Evolutionary conservation across 2,113 vertebrate genomes (phyloP).

Genomic region (Gymnarchus niloticus): DNA sequence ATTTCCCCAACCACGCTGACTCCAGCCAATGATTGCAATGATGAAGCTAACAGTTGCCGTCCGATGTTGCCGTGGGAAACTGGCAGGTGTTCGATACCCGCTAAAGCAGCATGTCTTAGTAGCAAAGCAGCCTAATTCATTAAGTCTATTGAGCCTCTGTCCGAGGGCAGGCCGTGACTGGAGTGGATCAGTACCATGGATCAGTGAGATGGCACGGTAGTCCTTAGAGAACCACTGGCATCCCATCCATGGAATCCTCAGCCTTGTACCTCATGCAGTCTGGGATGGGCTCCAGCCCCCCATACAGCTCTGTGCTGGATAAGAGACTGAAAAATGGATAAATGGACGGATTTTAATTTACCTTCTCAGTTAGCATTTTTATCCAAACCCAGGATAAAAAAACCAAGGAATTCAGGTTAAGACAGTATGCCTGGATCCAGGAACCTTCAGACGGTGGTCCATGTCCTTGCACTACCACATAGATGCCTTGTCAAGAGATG

Average conservation of each 20-base stretch:
- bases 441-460: too few relatives aligned
- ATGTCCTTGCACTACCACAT: too few relatives aligned
- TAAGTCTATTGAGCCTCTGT: not conserved
- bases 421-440: not conserved
- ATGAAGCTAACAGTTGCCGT: not conserved
- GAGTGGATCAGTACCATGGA: not conserved
- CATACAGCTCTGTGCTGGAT: not conserved
- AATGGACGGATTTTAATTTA: not conserved
- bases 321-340: not conserved
- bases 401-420: not conserved
- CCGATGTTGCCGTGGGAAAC: not conserved
- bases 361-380: not conserved
- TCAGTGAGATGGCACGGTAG: not conserved
- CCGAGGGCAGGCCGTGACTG: not conserved
- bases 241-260: not conserved
- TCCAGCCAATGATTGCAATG: not conserved
- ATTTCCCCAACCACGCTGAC: not conserved
- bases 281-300: not conserved
- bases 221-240: not conserved
- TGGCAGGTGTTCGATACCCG: not conserved
- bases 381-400: not conserved
- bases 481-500: too few relatives aligned
- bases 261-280: not conserved
- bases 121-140: not conserved
- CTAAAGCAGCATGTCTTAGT: not conserved